phyloP scores from a whole-genome alignment of 1,140 invertebrate species.

The Aradophagus sp. region DNA sequence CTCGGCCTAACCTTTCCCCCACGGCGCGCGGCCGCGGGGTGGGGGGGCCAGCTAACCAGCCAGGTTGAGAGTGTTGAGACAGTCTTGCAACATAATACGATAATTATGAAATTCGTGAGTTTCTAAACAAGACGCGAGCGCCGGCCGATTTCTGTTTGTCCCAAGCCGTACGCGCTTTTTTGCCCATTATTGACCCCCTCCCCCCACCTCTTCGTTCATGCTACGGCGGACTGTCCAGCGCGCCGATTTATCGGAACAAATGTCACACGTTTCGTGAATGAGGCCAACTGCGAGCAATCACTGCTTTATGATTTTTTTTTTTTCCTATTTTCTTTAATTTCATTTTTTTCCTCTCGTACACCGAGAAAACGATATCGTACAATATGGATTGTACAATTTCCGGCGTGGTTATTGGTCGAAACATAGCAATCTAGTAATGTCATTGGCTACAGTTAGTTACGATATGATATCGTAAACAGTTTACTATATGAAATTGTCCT shows the following conservation, averaged over 20 bases:
- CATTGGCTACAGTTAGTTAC: too few relatives aligned
- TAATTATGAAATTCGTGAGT: conserved; percentile 76
- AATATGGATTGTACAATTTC: too few relatives aligned
- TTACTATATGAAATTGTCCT: too few relatives aligned
- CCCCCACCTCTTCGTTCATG: background rate
- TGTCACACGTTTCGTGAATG: conserved; percentile 26
- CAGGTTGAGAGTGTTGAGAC: conserved; percentile 64
- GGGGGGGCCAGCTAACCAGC: conserved; percentile 55
- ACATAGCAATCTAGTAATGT: too few relatives aligned
- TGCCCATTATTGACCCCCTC: background rate
- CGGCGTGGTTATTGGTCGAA: too few relatives aligned
- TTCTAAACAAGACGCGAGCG: conserved; percentile 68
- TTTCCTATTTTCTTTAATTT: conserved; percentile 16
- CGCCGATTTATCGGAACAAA: conserved; percentile 22
- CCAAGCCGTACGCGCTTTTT: conserved; percentile 41
- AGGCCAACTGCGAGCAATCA: conserved; percentile 18
- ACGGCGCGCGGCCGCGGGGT: conserved; percentile 14
- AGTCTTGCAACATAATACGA: conserved; percentile 73
- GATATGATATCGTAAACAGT: too few relatives aligned
- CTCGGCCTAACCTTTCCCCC: conserved; percentile 72
- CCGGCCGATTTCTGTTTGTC: conserved; percentile 62
- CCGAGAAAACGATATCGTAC: too few relatives aligned
- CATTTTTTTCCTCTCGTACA: conserved; percentile 76
- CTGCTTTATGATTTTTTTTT: background rate
- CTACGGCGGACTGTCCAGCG: background rate